Evolutionary conservation across 2,797 vertebrate genomes (phyloP).

Genomic region (Myotis myotis): DNA sequence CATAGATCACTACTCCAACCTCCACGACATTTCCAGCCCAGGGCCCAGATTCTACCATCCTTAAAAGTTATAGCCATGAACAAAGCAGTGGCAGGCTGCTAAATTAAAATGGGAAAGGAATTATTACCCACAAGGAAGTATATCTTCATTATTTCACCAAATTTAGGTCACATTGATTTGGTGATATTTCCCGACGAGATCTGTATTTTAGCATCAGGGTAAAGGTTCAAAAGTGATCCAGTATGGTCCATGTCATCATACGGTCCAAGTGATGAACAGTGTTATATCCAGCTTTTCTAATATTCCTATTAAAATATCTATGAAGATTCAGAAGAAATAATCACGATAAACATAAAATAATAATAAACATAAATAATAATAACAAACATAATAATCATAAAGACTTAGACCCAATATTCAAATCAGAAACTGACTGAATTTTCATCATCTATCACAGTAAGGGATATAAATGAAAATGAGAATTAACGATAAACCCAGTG

Average conservation of each 20-base stretch:
- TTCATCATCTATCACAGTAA: not conserved
- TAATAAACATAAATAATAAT: not conserved
- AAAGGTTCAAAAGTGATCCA: not conserved
- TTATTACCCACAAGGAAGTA: not conserved
- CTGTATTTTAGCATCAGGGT: not conserved
- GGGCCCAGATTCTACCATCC: constrained; percentile 37
- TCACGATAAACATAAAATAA: not conserved
- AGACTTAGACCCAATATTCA: not conserved
- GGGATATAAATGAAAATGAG: not conserved
- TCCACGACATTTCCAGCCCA: constrained; percentile 40
- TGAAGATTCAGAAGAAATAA: not conserved
- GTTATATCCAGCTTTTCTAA: not conserved
- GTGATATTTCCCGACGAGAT: not conserved
- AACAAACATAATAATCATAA: not conserved
- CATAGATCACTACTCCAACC: constrained; percentile 42
- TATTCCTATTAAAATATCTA: not conserved
- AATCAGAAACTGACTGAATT: not conserved
- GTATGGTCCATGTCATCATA: not conserved
- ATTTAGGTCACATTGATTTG: constrained; percentile 25
- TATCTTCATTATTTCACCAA: constrained; percentile 29
- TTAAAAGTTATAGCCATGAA: constrained; percentile 41
- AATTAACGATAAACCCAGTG: not conserved
- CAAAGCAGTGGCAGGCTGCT: not conserved
- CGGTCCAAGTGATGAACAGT: not conserved
- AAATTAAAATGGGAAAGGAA: constrained; percentile 45